A percentile compares a stretch with the other conserved stretches of the same genome.
Evolutionary conservation across 1,140 invertebrate species (phyloP).

Genomic region (Drosophila chauvacae): DNA sequence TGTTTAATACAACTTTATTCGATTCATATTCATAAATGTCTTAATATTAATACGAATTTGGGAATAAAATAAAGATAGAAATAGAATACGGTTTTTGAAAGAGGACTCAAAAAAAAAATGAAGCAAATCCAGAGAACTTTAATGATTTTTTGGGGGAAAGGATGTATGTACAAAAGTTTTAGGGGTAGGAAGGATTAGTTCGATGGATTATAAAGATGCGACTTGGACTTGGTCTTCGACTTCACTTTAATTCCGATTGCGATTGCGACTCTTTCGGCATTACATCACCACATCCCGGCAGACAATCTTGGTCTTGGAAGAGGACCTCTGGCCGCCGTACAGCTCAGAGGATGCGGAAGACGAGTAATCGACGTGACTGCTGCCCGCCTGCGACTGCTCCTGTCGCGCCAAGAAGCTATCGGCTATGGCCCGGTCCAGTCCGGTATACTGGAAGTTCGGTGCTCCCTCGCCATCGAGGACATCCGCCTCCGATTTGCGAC

Average conservation of each 20-base stretch:
- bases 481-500: slow-evolving; percentile 79
- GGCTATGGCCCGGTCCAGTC: slow-evolving; percentile 77
- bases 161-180: slow-evolving; percentile 42
- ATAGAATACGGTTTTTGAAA: neutral
- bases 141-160: neutral
- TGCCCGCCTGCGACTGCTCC: slow-evolving; percentile 75
- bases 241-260: neutral
- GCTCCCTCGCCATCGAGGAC: slow-evolving; percentile 71
- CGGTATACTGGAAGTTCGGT: slow-evolving; percentile 74
- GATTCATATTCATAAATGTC: slow-evolving; percentile 51
- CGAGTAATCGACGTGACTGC: slow-evolving; percentile 79
- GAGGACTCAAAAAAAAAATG: slow-evolving; percentile 10
- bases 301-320: slow-evolving; percentile 76
- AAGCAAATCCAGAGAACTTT: slow-evolving; percentile 2
- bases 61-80: slow-evolving; percentile 1
- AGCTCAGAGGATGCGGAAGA: slow-evolving; percentile 68
- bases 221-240: neutral
- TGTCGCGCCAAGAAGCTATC: slow-evolving; percentile 79
- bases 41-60: slow-evolving; percentile 26
- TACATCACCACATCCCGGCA: slow-evolving; percentile 73
- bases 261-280: neutral
- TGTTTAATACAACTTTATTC: slow-evolving; percentile 64
- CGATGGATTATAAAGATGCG: neutral
- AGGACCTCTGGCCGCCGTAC: slow-evolving; percentile 52
- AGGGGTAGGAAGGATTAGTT: neutral